These are phyloP conservation scores for Drosophila orosa DNA, from an alignment of 1,140 invertebrate species.

Conservation along the genomic window DNA sequence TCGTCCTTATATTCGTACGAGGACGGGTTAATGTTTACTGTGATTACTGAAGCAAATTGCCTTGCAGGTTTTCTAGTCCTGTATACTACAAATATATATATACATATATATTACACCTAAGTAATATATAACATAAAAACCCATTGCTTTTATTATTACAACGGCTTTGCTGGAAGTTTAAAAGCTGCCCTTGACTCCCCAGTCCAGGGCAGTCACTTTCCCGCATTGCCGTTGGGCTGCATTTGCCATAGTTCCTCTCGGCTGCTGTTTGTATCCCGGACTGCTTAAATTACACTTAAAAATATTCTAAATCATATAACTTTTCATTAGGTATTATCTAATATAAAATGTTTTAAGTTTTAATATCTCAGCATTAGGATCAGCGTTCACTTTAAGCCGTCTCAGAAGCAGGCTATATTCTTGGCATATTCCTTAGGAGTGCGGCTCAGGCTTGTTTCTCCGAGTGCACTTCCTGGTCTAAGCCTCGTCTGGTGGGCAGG, in stretches of 20 bases:
- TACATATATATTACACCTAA: too few species aligned
- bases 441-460: background rate
- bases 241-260: conserved; percentile 7
- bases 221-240: conserved; percentile 2
- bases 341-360: background rate
- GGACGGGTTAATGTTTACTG: background rate
- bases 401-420: background rate
- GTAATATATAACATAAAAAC: background rate
- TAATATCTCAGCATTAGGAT: background rate
- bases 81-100: too few species aligned
- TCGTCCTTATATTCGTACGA: conserved; percentile 17
- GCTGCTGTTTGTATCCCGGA: conserved; percentile 4
- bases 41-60: background rate
- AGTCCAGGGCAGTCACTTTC: background rate
- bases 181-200: conserved; percentile 14
- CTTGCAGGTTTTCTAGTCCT: background rate
- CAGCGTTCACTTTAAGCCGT: background rate
- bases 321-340: background rate
- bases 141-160: background rate
- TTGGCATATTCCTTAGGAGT: conserved; percentile 2
- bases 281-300: background rate
- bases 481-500: conserved; percentile 46
- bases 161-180: background rate
- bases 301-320: background rate
- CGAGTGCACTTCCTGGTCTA: conserved; percentile 6